These are phyloP conservation scores for Ameiurus melas DNA, from an alignment of 2,113 vertebrate genomes.

Conservation along the genomic window DNA sequence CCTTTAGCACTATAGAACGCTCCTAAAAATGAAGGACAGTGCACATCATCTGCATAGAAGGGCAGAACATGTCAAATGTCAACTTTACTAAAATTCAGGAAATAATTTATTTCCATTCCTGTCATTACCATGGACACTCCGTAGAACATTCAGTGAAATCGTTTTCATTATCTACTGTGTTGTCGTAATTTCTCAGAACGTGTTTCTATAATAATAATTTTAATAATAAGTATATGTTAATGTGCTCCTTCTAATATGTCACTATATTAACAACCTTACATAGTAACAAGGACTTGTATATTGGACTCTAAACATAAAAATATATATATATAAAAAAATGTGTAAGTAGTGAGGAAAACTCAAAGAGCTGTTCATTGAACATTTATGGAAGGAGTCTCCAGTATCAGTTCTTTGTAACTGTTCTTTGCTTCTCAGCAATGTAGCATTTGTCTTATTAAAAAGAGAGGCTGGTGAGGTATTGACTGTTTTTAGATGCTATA, in stretches of 20 bases:
- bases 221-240: background rate
- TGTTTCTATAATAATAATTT: background rate
- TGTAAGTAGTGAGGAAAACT: background rate
- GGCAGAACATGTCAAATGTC: background rate
- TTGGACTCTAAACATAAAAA: background rate
- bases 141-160: background rate
- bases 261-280: background rate
- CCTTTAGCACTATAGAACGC: background rate
- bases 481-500: background rate
- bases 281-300: background rate
- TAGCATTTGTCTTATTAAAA: background rate
- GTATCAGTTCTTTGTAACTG: background rate
- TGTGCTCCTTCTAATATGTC: background rate
- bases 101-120: background rate
- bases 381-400: background rate
- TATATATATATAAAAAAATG: background rate
- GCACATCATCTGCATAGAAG: background rate
- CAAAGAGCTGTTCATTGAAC: background rate
- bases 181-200: background rate
- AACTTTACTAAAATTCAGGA: background rate
- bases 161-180: background rate
- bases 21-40: background rate
- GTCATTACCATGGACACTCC: background rate
- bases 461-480: background rate
- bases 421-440: background rate